phyloP scores from a whole-genome alignment of 2,797 vertebrate genomes.

The Gymnothorax reevesii region DNA sequence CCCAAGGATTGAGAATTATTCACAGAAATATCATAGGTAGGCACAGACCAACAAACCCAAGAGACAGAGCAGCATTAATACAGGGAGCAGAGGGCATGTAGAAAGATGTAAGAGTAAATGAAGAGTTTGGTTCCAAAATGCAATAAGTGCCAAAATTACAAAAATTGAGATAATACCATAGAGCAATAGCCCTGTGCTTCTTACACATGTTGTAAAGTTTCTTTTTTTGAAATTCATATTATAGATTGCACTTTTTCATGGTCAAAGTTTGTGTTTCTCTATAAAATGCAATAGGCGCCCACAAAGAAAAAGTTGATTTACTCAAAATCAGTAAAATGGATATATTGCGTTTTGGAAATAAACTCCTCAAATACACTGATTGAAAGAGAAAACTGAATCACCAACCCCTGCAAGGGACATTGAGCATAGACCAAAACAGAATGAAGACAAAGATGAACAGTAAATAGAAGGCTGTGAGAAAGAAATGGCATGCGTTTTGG shows the following conservation, averaged over 20 bases:
- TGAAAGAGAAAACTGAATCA: neutral
- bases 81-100: neutral
- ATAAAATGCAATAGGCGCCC: no score
- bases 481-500: neutral
- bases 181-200: no score
- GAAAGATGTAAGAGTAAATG: neutral
- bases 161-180: no score
- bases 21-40: neutral
- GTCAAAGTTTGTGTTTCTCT: no score
- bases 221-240: no score
- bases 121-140: no score
- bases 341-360: no score
- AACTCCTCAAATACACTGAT: neutral
- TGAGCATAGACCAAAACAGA: neutral
- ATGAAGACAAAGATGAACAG: neutral
- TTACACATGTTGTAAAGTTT: no score
- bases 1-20: neutral
- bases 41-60: neutral
- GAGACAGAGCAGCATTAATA: neutral
- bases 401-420: neutral
- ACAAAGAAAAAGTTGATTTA: no score
- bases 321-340: no score
- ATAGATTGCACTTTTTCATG: no score
- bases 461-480: neutral
- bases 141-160: no score